Percentiles rank a stretch among this genome's conserved stretches.
Evolutionary conservation across 2,888 invertebrate species (phyloP).

Genomic region (Scaptomyza cyrtandrae): DNA sequence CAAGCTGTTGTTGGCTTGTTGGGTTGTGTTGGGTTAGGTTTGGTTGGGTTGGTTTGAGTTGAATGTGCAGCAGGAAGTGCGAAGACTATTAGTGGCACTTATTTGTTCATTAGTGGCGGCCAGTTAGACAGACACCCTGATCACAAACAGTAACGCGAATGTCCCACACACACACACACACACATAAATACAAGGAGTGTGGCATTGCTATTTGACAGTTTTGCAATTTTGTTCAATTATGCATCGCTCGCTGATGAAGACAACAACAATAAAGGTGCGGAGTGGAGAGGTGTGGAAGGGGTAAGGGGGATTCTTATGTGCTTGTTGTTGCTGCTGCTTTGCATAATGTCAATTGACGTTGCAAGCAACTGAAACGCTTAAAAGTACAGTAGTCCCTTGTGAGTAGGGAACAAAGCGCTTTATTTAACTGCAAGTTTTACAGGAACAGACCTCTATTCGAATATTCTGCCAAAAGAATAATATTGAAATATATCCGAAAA

Average conservation of each 20-base stretch:
- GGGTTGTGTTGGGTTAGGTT: background rate
- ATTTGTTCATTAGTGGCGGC: slow-evolving; percentile 82
- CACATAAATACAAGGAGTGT: slow-evolving; percentile 10
- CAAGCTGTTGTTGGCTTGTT: background rate
- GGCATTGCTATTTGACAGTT: slow-evolving; percentile 21
- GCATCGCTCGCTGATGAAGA: slow-evolving; percentile 23
- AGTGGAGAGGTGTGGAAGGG: slow-evolving; percentile 25
- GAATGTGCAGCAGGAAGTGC: slow-evolving; percentile 75
- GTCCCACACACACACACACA: slow-evolving; percentile 27
- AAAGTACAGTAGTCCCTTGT: slow-evolving; percentile 1
- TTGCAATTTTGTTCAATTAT: slow-evolving; percentile 65
- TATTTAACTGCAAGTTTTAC: too few relatives aligned
- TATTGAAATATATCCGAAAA: too few relatives aligned
- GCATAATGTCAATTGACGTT: slow-evolving; percentile 64
- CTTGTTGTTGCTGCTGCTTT: slow-evolving; percentile 42
- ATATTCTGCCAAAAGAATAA: too few relatives aligned
- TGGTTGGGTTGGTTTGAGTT: background rate
- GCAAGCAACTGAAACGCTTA: slow-evolving; percentile 29
- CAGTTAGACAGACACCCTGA: slow-evolving; percentile 71
- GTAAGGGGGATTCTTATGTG: slow-evolving; percentile 35
- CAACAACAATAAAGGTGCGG: background rate
- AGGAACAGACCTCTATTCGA: too few relatives aligned
- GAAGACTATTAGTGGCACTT: slow-evolving; percentile 83
- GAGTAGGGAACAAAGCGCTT: too few relatives aligned
- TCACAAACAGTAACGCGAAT: slow-evolving; percentile 37